Percentiles rank a stretch among this genome's conserved stretches.
phyloP scores from a whole-genome alignment of 2,113 vertebrate genomes.

The Lepidothrix coronata region DNA sequence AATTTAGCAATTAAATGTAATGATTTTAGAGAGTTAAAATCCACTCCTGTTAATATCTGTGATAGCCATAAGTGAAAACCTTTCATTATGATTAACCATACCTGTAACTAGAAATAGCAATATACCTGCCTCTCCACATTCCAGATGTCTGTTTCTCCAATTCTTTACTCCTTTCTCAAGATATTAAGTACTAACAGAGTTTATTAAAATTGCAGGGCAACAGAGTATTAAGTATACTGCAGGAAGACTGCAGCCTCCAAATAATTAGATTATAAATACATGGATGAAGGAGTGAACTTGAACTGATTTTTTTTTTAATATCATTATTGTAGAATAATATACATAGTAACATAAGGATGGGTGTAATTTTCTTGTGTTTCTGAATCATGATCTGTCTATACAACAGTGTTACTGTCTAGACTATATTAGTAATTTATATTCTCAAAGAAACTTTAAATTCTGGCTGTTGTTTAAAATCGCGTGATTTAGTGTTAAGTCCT shows the following conservation, averaged over 20 bases:
- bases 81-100: not conserved
- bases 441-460: not conserved
- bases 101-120: not conserved
- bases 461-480: rapidly evolving
- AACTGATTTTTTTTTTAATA: not conserved
- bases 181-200: not conserved
- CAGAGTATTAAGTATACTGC: not conserved
- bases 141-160: not conserved
- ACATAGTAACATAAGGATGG: not conserved
- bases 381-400: not conserved
- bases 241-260: not conserved
- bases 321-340: not conserved
- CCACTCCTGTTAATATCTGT: not conserved
- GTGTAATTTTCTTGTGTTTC: not conserved
- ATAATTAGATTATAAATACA: not conserved
- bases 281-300: not conserved
- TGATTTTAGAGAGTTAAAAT: not conserved
- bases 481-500: not conserved
- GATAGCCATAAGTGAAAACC: not conserved
- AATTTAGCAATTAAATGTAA: not conserved
- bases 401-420: not conserved
- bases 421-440: not conserved
- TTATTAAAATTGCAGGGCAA: not conserved
- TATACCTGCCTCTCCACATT: not conserved
- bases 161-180: not conserved